Evolutionary conservation across 1,140 invertebrate genomes (phyloP), one percentile per base, ranked within the genome.

Genomic region (Phthorimaea operculella): DNA sequence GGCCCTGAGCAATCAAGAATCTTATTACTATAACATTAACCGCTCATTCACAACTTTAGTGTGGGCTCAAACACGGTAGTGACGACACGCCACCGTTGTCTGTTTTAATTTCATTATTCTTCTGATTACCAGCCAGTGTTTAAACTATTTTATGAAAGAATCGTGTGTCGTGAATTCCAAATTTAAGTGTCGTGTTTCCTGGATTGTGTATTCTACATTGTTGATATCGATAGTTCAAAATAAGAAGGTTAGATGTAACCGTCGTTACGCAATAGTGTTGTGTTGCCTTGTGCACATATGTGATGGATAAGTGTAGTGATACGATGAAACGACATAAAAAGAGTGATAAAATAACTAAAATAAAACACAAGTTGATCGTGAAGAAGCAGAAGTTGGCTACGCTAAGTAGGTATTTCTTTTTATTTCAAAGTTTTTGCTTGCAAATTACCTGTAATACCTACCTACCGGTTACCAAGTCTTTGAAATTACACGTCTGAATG

Each of bases 351-450:
- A 72, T 81, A 59, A 68, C 58, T 50, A 83, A 83, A 71, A 69
- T 80, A 54, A 81, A 76, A 70, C 65, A 74, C 62, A 83, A 76
- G 59, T 59, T 83, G 66, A 76, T 28, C 21, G 6, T 79, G 69
- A 81, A 75, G 67, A 81, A 73, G 68, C 67, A 68, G 53, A 79
- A 70, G 61, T 56, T 64, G 8, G 10, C 10, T 39, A 2, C 21
- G 6, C 21, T 28, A 28, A 28, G 21, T 28, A 28, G 21, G 21
- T 28, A 28, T 28, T 28, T 4, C 21, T 28, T 28, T 28, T 28
- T 28, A 6, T 28, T 28, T 28, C 21, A 28, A 28, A 28, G 21
- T 4, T 28, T 6, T 28, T 4, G 6, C 21, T 28, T 28, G 21
- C 6, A 4, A 28, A 6, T n/a, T 6, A 28, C 21, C 21, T 28